phyloP scores from a whole-genome alignment of 2,113 vertebrate genomes.

The Heteronetta atricapilla region DNA sequence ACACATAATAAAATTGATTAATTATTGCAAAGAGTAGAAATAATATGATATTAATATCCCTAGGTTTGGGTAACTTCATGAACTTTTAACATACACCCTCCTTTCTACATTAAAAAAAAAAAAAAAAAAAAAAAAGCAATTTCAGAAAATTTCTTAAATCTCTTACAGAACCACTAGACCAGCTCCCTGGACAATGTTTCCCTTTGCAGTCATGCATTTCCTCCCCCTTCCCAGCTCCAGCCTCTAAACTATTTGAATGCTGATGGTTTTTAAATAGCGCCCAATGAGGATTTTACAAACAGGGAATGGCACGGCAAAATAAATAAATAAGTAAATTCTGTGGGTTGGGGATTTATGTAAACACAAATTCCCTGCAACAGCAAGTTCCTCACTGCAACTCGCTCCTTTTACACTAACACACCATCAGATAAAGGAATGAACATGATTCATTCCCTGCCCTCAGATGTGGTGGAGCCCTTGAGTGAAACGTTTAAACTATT shows the following conservation, averaged over 20 bases:
- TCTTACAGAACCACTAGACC: not conserved
- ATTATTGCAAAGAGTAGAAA: not conserved
- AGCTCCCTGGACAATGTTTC: not conserved
- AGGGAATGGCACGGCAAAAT: not conserved
- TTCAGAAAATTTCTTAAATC: not conserved
- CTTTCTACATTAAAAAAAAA: not conserved
- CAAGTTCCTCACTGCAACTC: slow-evolving; percentile 50
- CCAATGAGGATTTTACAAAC: slow-evolving; percentile 29
- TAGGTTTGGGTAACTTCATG: not conserved
- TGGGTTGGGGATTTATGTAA: slow-evolving; percentile 57
- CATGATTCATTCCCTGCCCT: slow-evolving; percentile 44
- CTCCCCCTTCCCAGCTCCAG: not conserved
- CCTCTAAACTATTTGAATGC: slow-evolving; percentile 35
- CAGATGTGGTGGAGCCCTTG: slow-evolving; percentile 41
- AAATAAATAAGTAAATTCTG: not conserved
- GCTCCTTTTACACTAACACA: slow-evolving; percentile 55
- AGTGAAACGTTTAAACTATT: not conserved
- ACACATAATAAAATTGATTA: not conserved
- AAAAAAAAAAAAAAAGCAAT: not conserved
- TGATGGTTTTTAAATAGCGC: slow-evolving; percentile 59
- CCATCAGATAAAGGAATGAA: slow-evolving; percentile 54
- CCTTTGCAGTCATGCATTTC: not conserved
- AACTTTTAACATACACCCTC: not conserved
- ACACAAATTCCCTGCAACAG: slow-evolving; percentile 57
- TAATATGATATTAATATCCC: not conserved